Percentiles rank a stretch among this genome's conserved stretches.
Conservation (phyloP, 1,140 invertebrate species). For the Drosophila albomicans region DNA sequence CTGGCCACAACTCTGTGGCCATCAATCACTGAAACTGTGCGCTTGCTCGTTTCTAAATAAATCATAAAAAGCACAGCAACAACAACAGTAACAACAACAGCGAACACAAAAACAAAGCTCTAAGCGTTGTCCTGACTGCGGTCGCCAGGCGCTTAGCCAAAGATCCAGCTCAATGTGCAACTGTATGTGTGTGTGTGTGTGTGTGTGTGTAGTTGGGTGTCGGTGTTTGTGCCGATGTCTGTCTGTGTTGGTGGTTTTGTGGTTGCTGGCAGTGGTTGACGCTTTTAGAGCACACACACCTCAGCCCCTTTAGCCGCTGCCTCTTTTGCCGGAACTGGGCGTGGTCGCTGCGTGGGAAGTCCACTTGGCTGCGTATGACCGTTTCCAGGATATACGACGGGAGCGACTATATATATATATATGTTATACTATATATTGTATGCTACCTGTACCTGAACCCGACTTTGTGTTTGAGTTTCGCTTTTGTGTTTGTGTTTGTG, state of each 20-base stretch:
- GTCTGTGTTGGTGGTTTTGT: constrained; percentile 72
- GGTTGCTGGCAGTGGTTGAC: constrained; percentile 46
- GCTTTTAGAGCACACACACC: constrained; percentile 48
- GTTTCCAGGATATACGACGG: neutral
- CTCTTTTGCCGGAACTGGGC: constrained; percentile 66
- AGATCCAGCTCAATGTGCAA: constrained; percentile 11
- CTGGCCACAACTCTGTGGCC: constrained; percentile 44
- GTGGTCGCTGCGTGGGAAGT: constrained; percentile 63
- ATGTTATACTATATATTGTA: neutral
- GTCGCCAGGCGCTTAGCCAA: constrained; percentile 44
- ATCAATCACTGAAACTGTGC: constrained; percentile 72
- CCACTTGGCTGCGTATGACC: constrained; percentile 39
- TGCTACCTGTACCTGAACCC: neutral
- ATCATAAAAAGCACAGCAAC: constrained; percentile 63
- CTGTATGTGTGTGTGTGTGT: constrained; percentile 16
- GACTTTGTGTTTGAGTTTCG: constrained; percentile 27
- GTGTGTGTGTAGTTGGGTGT: constrained; percentile 31
- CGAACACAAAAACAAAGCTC: constrained; percentile 4
- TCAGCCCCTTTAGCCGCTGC: neutral
- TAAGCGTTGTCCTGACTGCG: constrained; percentile 50
- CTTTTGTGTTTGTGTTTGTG: constrained; percentile 17
- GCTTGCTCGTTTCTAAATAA: constrained; percentile 63
- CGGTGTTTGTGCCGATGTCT: constrained; percentile 46
- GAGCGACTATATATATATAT: neutral
- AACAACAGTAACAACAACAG: constrained; percentile 39